phyloP scores from a whole-genome alignment of 2,888 invertebrate species.

The Brenthis daphne region DNA sequence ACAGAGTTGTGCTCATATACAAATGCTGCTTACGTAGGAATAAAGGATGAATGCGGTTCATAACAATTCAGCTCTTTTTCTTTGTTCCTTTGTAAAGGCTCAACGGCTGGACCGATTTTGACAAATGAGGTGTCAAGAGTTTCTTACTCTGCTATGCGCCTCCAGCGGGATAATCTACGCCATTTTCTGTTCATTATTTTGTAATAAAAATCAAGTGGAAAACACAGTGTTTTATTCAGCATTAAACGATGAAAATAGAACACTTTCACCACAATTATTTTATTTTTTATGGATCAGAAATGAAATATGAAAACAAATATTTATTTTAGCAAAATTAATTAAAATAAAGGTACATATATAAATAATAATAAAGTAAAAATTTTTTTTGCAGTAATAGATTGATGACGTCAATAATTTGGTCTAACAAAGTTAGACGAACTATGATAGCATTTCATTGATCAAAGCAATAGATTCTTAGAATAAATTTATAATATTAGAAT shows the following conservation, averaged over 20 bases:
- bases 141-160: conserved; percentile 38
- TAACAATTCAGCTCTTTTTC: conserved; percentile 40
- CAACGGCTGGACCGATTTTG: conserved; percentile 40
- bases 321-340: neutral
- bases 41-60: conserved; percentile 38
- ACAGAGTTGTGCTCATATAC: conserved; percentile 24
- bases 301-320: neutral
- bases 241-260: neutral
- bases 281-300: neutral
- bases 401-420: neutral
- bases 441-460: conserved; percentile 7
- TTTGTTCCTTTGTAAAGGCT: conserved; percentile 39
- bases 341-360: neutral
- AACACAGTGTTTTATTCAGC: conserved; percentile 14
- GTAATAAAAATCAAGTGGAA: conserved; percentile 32
- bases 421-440: conserved; percentile 6
- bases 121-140: conserved; percentile 41
- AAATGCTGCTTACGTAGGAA: conserved; percentile 33
- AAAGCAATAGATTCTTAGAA: conserved; percentile 12
- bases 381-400: neutral
- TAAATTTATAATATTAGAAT: neutral
- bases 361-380: too few relatives aligned
- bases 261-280: conserved; percentile 3
- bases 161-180: conserved; percentile 35
- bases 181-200: conserved; percentile 31